Evolutionary conservation across 2,113 vertebrate species (phyloP), one percentile per base, ranked within the genome.

Genomic region (Xerus inauris): DNA sequence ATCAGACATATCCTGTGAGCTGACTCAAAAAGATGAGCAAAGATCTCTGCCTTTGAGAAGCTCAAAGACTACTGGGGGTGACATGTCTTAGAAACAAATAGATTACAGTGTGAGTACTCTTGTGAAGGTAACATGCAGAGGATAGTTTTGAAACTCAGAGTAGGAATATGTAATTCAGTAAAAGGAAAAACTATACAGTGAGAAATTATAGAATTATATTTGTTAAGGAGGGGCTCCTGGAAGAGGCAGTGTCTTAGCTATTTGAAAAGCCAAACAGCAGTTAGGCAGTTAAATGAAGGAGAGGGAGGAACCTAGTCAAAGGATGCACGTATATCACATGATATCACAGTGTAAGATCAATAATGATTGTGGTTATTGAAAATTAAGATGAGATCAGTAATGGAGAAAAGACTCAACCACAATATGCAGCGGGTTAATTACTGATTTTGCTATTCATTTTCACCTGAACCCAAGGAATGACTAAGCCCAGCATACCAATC

Each of bases 401-500:
- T 54, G 64, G 45, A 87, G 81, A 75, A 82, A 79, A 81, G 77
- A 77, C n/a, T 45, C 40, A 96, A 45, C 49, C 47, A 40, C 32
- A 65, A 4, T 17, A 54, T 54, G 8, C 57, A 84, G 73, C 51
- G 67, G 82, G 5, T 49, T 94, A 90, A 89, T 8, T 89, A 77
- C 11, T 73, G 16, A 62, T 62, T 90, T 91, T 93, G 38, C 45
- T 67, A 24, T 71, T 94, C 40, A 81, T 83, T 93, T 91, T 83
- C 22, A 87, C 38, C 62, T 94, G 28, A 95, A 42, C 30, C 10
- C 24, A 87, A 47, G 49, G 54, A 92, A 26, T 42, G 32, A 67
- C n/a, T 81, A 32, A 30, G 16, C 75, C 14, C 20, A 77, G 11
- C 62, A 1, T 92, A 90, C 24, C 45, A 8, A 71, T 79, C 65